Percentiles rank a stretch among this genome's conserved stretches.
phyloP scores from a whole-genome alignment of 2,888 invertebrate species.

The Ellobium chinense region DNA sequence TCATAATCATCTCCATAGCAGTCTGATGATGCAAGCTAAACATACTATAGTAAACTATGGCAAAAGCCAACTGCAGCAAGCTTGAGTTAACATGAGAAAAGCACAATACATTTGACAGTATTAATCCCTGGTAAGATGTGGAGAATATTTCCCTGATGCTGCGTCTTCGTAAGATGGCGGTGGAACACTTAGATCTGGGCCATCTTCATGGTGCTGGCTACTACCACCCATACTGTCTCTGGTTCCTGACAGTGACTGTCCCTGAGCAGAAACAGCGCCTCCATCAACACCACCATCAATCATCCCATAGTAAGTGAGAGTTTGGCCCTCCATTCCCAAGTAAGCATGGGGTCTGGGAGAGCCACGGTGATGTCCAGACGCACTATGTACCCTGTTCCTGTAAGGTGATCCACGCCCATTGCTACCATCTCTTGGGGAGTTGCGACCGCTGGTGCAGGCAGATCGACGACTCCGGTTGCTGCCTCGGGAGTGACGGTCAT shows the following conservation, averaged over 20 bases:
- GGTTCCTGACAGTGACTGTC: background rate
- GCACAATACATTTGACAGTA: too few relatives aligned
- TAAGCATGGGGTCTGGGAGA: background rate
- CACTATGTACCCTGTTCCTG: background rate
- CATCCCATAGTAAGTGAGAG: conserved; percentile 36
- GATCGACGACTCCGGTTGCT: conserved; percentile 14
- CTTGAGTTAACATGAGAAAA: too few relatives aligned
- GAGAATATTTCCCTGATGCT: conserved; percentile 18
- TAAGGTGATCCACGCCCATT: background rate
- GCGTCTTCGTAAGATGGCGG: conserved; percentile 42
- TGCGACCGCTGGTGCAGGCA: background rate
- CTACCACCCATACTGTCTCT: too few relatives aligned
- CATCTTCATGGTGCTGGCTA: background rate
- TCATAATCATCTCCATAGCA: too few relatives aligned
- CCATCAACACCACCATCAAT: conserved; percentile 22
- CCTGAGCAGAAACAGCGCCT: background rate
- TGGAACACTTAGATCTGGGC: background rate
- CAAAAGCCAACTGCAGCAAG: too few relatives aligned
- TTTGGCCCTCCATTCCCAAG: conserved; percentile 11
- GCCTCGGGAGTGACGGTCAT: conserved; percentile 27
- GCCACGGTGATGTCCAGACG: background rate
- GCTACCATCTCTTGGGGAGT: conserved; percentile 11
- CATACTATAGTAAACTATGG: too few relatives aligned
- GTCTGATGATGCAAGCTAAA: too few relatives aligned
- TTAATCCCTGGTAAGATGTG: too few relatives aligned